Base-by-base conservation (phyloP, 2,888 invertebrate genomes). In the Nymphalis polychloros region DNA sequence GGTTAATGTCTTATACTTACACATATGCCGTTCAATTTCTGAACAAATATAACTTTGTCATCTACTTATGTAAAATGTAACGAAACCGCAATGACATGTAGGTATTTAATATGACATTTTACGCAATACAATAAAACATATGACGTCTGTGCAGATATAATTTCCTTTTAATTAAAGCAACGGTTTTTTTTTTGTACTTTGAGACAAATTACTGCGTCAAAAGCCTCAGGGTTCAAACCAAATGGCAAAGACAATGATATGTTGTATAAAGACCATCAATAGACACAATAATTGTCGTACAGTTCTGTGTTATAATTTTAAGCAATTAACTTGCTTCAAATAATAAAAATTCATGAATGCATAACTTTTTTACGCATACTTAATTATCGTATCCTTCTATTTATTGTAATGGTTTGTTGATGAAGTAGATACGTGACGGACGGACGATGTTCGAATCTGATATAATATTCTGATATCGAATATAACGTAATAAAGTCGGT, bases 391-490 rank as follows among this genome's bases (percentile, higher is more conserved):
- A 19, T n/a, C 8, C 17, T 8, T 19, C 6, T n/a, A 49, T 49
- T n/a, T 49, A 49, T n/a, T 49, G 19, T 49, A 49, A 49, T 49
- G n/a, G 20, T 27, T 50, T 48, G n/a, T 55, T 8, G 49, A 49
- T 41, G n/a, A 48, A n/a, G 20, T 50, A 3, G 20, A 50, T 50
- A 50, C 20, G 10, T 20, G 19, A 8, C 19, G 8, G 23, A 31
- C 27, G 19, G 31, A 19, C 8, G 49, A 50, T 69, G 62, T 35
- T 48, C 41, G 57, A 64, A 65, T 59, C 62, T 60, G 47, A 70
- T 68, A 69, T 60, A 69, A 68, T 78, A 41, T 41, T 78, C 76
- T 78, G 77, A 76, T 79, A 78, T 81, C 53, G 68, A 68, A 75
- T 73, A 75, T 81, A 77, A 79, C 79, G 79, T 64, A 64, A 67